phyloP scores from a whole-genome alignment of 1,140 invertebrate genomes.

The Dendroctonus ponderosae region DNA sequence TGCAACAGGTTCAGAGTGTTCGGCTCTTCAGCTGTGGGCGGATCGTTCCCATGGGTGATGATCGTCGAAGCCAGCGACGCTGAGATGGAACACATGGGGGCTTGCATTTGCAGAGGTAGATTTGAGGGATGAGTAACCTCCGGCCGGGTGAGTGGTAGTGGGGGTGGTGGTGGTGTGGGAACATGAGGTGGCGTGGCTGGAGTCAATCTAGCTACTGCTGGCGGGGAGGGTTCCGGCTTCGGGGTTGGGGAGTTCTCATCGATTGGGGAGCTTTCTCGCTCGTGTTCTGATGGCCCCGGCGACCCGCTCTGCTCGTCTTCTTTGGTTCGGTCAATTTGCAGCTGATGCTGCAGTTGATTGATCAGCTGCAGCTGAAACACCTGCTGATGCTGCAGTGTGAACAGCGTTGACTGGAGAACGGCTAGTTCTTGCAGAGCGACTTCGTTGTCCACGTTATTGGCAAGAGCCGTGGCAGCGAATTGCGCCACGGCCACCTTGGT shows the following conservation, averaged over 20 bases:
- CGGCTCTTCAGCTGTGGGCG: slow-evolving; percentile 76
- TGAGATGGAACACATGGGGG: slow-evolving; percentile 59
- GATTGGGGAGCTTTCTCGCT: slow-evolving; percentile 49
- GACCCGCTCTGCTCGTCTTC: slow-evolving; percentile 55
- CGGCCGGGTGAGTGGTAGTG: slow-evolving; percentile 47
- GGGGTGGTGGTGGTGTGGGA: slow-evolving; percentile 51
- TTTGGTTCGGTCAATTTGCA: slow-evolving; percentile 69
- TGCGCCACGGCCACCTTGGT: slow-evolving; percentile 94
- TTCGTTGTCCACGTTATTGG: slow-evolving; percentile 75
- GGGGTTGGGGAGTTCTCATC: slow-evolving; percentile 46
- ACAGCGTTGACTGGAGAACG: slow-evolving; percentile 84
- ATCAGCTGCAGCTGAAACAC: slow-evolving; percentile 90
- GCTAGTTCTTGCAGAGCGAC: slow-evolving; percentile 86
- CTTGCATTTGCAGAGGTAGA: slow-evolving; percentile 43
- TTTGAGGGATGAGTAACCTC: slow-evolving; percentile 18
- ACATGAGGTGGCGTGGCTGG: slow-evolving; percentile 44
- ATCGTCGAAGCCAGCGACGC: slow-evolving; percentile 81
- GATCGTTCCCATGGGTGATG: slow-evolving; percentile 78
- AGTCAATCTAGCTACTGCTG: slow-evolving; percentile 51
- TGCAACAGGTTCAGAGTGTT: slow-evolving; percentile 91
- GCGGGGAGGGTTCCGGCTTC: slow-evolving; percentile 40
- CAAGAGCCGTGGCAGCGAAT: slow-evolving; percentile 81
- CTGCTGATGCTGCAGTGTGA: slow-evolving; percentile 90
- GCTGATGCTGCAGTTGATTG: slow-evolving; percentile 85
- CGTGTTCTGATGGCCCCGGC: slow-evolving; percentile 49